Evolutionary conservation across 2,797 vertebrate species (phyloP).

Genomic region (Decapterus maruadsi): DNA sequence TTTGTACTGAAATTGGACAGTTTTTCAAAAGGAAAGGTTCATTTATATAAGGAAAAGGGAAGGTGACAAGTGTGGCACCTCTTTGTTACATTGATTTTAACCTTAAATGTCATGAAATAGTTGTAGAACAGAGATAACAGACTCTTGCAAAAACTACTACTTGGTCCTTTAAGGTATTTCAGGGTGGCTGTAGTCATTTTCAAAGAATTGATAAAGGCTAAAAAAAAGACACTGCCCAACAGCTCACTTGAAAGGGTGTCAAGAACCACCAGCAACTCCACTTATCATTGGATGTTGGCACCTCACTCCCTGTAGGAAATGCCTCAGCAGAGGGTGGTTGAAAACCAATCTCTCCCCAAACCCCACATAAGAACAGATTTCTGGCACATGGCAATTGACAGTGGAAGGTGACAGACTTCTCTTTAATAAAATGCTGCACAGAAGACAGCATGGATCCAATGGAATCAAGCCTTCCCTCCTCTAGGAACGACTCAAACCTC

Average conservation of each 20-base stretch:
- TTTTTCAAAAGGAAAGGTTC: constrained; percentile 31
- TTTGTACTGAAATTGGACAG: constrained; percentile 11
- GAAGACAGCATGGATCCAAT: constrained; percentile 41
- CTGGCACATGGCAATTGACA: constrained; percentile 61
- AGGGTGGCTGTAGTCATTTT: constrained; percentile 48
- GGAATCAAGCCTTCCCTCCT: constrained; percentile 39
- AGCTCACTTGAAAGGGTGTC: constrained; percentile 72
- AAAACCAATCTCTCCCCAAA: constrained; percentile 72
- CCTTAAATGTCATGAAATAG: constrained; percentile 21
- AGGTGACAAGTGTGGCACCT: constrained; percentile 31
- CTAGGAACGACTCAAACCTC: constrained; percentile 41
- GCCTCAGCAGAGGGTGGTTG: constrained; percentile 57
- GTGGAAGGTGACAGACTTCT: constrained; percentile 61
- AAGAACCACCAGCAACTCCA: constrained; percentile 71
- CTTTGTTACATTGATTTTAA: constrained; percentile 37
- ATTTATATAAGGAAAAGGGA: constrained; percentile 28
- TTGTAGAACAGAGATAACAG: constrained; percentile 27
- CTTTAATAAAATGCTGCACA: constrained; percentile 52
- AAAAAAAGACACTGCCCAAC: constrained; percentile 50
- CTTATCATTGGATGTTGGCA: constrained; percentile 75
- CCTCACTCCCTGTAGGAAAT: constrained; percentile 73
- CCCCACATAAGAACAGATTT: constrained; percentile 57
- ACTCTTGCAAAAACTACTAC: constrained; percentile 23
- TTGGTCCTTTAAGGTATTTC: constrained; percentile 44
- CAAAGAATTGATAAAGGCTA: constrained; percentile 57